phyloP scores from a whole-genome alignment of 2,113 vertebrate species.

The Strigops habroptila region DNA sequence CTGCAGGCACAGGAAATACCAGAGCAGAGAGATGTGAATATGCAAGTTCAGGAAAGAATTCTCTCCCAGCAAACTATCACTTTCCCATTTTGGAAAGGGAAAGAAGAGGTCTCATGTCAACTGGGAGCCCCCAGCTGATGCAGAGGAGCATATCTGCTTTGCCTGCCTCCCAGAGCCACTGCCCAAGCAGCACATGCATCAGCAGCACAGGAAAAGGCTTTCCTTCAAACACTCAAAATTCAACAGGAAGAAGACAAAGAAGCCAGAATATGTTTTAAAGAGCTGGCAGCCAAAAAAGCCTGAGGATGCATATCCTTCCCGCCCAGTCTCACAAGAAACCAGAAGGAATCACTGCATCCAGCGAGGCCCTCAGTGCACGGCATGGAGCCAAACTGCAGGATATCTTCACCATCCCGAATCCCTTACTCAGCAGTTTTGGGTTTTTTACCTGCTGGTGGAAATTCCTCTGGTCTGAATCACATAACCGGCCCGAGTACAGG shows the following conservation, averaged over 20 bases:
- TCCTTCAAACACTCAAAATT: neutral
- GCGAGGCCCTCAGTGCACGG: accelerated
- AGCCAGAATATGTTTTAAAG: neutral
- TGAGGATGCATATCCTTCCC: neutral
- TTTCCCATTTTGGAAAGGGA: neutral
- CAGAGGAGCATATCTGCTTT: neutral
- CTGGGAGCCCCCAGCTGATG: neutral
- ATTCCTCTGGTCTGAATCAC: neutral
- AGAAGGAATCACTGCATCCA: neutral
- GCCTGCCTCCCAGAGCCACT: neutral
- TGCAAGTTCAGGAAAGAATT: neutral
- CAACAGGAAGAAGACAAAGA: neutral
- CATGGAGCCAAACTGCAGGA: accelerated
- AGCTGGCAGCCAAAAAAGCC: neutral
- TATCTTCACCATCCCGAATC: neutral
- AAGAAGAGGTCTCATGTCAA: neutral
- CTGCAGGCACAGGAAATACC: neutral
- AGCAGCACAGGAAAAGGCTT: neutral
- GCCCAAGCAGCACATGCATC: accelerated
- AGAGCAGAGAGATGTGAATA: neutral
- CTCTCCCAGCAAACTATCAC: neutral
- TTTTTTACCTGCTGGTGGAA: neutral
- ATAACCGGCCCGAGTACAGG: accelerated
- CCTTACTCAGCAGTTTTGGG: neutral
- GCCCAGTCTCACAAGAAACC: neutral